Evolutionary conservation across 1,140 invertebrate species (phyloP).

Genomic region (Chironomus tepperi): DNA sequence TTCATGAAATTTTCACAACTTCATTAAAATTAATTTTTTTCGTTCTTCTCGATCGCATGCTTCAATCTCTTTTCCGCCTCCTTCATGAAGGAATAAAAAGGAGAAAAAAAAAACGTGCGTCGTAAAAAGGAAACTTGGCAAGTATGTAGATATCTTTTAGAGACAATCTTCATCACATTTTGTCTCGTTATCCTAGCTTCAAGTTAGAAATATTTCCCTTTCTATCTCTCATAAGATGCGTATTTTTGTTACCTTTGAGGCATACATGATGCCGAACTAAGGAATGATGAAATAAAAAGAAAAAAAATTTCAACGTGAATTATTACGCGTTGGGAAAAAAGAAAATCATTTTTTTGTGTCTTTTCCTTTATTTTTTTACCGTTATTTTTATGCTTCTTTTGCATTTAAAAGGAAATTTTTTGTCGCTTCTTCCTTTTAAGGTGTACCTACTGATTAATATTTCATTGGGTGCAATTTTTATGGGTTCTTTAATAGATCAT

Average conservation of each 20-base stretch:
- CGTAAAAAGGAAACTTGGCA: too few relatives aligned
- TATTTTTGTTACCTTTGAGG: background rate
- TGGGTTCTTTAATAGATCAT: too few relatives aligned
- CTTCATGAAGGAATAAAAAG: too few relatives aligned
- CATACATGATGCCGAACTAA: background rate
- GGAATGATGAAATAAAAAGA: background rate
- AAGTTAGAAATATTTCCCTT: background rate
- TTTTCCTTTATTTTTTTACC: too few relatives aligned
- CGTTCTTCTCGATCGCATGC: too few relatives aligned
- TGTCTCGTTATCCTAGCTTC: conserved; percentile 1
- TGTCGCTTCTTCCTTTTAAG: too few relatives aligned
- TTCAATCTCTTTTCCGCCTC: too few relatives aligned
- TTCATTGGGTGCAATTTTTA: too few relatives aligned
- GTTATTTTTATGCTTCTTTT: too few relatives aligned
- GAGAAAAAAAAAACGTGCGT: too few relatives aligned
- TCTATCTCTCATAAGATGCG: background rate
- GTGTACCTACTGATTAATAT: too few relatives aligned
- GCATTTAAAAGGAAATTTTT: too few relatives aligned
- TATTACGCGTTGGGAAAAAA: background rate
- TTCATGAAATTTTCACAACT: conserved; percentile 3
- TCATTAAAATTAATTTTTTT: conserved; percentile 3
- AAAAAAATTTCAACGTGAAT: background rate
- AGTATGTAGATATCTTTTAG: background rate
- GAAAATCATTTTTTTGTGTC: background rate
- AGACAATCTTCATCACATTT: background rate